These are phyloP conservation scores for Heliconius ismenius DNA, from an alignment of 2,888 invertebrate genomes.

Conservation along the genomic window DNA sequence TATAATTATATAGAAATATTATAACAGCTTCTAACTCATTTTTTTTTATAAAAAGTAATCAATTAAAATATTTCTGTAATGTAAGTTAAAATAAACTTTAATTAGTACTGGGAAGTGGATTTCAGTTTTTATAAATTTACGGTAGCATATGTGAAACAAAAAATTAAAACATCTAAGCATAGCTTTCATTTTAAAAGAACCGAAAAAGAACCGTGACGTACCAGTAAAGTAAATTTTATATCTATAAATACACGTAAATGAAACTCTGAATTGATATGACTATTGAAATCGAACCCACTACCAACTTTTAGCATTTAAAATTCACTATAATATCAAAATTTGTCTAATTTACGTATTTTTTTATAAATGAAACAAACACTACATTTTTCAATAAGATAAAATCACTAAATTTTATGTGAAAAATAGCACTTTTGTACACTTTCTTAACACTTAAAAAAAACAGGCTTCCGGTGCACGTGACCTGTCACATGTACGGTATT, in stretches of 20 bases:
- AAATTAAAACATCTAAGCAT: not conserved
- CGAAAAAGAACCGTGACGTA: not conserved
- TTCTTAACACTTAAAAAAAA: slow-evolving; percentile 10
- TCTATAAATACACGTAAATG: no score
- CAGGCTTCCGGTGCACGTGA: slow-evolving; percentile 2
- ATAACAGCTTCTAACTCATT: not conserved
- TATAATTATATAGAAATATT: not conserved
- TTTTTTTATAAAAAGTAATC: not conserved
- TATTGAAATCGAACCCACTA: no score
- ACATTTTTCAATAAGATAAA: not conserved
- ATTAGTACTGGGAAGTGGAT: not conserved
- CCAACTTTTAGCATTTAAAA: no score
- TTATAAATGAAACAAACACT: not conserved
- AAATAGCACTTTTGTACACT: slow-evolving; percentile 6
- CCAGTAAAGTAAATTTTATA: not conserved
- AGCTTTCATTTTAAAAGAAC: not conserved
- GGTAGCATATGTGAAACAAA: not conserved
- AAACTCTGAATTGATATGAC: not conserved
- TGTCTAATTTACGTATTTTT: no score
- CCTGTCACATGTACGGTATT: slow-evolving; percentile 16
- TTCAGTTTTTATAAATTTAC: not conserved
- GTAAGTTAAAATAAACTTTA: not conserved
- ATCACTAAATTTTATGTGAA: not conserved
- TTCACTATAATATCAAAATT: no score
- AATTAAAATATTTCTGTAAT: no score